A percentile compares a stretch with the other conserved stretches of the same genome.
phyloP scores from a whole-genome alignment of 2,113 vertebrate species.

The Saguinus midas region DNA sequence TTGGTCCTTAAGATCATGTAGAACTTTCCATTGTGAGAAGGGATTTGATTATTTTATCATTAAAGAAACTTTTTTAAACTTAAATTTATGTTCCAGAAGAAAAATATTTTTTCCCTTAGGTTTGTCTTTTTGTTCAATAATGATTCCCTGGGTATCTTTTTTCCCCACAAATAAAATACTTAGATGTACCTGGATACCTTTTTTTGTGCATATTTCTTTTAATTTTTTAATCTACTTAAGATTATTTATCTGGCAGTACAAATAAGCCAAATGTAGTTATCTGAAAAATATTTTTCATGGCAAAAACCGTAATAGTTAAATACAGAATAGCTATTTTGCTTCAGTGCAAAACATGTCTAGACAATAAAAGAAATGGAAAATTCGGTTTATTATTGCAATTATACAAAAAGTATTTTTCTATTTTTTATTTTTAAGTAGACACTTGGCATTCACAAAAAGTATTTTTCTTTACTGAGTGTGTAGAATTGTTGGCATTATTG shows the following conservation, averaged over 20 bases:
- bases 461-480: not conserved
- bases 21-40: not conserved
- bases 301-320: not conserved
- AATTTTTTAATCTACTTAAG: not conserved
- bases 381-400: conserved; percentile 4
- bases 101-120: not conserved
- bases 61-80: conserved; percentile 30
- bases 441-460: not conserved
- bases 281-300: not conserved
- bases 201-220: not conserved
- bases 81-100: not conserved
- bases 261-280: conserved; percentile 16
- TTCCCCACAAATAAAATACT: not conserved
- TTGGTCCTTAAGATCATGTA: not conserved
- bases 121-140: conserved; percentile 34
- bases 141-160: not conserved
- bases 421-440: too few relatives aligned
- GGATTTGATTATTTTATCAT: conserved; percentile 23
- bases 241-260: not conserved
- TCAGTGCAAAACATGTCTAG: not conserved
- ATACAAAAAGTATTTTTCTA: not conserved
- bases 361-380: not conserved
- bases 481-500: conserved; percentile 28
- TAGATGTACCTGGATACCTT: not conserved
- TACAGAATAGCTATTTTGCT: conserved; percentile 41